Evolutionary conservation across 1,140 invertebrate genomes (phyloP).

Genomic region (Calosoma granatense): DNA sequence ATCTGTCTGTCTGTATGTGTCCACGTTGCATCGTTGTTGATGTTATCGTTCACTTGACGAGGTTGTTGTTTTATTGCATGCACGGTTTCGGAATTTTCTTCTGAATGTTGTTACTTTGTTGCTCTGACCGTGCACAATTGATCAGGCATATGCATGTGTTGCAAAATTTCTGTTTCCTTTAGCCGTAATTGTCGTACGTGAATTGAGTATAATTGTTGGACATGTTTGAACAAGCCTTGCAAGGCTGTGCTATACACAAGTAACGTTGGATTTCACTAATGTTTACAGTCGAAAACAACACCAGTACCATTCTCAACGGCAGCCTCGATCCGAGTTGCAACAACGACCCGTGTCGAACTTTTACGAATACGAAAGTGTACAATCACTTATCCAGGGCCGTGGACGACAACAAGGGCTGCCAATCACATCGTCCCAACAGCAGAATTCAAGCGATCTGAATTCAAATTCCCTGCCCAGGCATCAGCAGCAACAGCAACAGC

Average conservation of each 20-base stretch:
- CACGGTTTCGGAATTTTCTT: background rate
- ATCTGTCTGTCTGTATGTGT: too few species aligned
- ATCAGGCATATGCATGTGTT: slow-evolving; percentile 9
- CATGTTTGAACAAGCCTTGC: background rate
- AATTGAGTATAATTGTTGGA: background rate
- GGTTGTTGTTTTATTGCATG: slow-evolving; percentile 9
- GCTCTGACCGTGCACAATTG: slow-evolving; percentile 9
- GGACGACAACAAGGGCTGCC: slow-evolving; percentile 21
- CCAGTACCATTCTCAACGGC: slow-evolving; percentile 66
- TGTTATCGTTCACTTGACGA: background rate
- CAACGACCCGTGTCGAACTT: slow-evolving; percentile 65
- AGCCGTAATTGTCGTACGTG: background rate
- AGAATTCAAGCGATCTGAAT: slow-evolving; percentile 26
- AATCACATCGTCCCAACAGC: slow-evolving; percentile 15
- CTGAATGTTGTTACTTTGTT: slow-evolving; percentile 12
- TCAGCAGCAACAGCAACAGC: slow-evolving; percentile 20
- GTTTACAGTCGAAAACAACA: slow-evolving; percentile 53
- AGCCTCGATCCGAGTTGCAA: slow-evolving; percentile 49
- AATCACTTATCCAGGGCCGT: slow-evolving; percentile 39
- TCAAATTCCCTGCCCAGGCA: slow-evolving; percentile 23
- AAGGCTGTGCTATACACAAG: background rate
- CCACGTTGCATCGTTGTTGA: too few species aligned
- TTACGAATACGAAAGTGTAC: slow-evolving; percentile 73
- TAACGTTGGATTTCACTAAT: too few species aligned
- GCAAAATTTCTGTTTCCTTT: too few species aligned